Percentiles rank a stretch among this genome's conserved stretches.
Evolutionary conservation across 2,113 vertebrate genomes (phyloP).

Genomic region (Mola mola): DNA sequence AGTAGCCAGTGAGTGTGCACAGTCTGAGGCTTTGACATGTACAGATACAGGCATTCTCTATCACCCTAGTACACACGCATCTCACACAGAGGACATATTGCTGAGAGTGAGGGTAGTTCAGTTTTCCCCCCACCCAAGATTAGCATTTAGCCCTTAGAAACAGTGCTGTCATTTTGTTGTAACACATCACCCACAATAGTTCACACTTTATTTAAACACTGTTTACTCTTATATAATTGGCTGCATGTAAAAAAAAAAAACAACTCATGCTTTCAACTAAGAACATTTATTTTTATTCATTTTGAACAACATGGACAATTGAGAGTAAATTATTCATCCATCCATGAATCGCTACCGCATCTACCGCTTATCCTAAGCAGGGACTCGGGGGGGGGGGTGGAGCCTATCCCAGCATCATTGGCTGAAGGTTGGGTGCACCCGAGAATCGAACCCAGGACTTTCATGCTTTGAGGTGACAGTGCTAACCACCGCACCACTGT

Average conservation of each 20-base stretch:
- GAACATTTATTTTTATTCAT: not conserved
- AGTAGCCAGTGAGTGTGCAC: conserved; percentile 16
- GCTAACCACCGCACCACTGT: no score
- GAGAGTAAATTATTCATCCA: no score
- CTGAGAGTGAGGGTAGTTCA: conserved; percentile 58
- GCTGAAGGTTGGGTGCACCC: no score
- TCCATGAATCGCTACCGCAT: no score
- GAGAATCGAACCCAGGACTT: no score
- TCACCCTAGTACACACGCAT: conserved; percentile 11
- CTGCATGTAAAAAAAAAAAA: not conserved
- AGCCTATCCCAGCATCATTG: no score
- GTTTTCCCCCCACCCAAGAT: conserved; percentile 48
- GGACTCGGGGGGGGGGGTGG: no score
- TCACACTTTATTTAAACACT: conserved; percentile 42
- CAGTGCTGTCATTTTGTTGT: conserved; percentile 57
- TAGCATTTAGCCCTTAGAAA: conserved; percentile 63
- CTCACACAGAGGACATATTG: conserved; percentile 47
- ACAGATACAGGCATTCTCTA: conserved; percentile 8
- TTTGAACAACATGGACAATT: not conserved
- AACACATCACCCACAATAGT: conserved; percentile 34
- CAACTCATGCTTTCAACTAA: not conserved
- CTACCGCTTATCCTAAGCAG: no score
- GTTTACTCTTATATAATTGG: conserved; percentile 17
- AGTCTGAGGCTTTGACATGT: conserved; percentile 24
- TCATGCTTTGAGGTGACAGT: no score